Evolutionary conservation across 2,888 invertebrate species (phyloP).

Genomic region (Bugula neritina): DNA sequence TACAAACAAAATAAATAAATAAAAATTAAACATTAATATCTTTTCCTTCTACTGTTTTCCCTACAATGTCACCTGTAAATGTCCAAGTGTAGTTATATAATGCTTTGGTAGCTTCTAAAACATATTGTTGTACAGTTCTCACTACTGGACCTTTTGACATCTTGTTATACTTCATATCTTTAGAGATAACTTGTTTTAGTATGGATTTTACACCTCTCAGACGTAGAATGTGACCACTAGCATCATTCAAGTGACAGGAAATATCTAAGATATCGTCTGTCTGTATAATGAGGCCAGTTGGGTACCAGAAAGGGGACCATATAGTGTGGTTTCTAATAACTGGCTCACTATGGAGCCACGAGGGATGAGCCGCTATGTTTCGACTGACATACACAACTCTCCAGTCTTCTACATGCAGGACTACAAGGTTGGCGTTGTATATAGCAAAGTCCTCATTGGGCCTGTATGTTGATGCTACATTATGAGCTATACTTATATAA

Average conservation of each 20-base stretch:
- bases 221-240: conserved; percentile 19
- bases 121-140: conserved; percentile 25
- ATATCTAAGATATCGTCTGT: conserved; percentile 13
- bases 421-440: conserved; percentile 17
- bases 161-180: not conserved
- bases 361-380: not conserved
- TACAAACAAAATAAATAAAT: no score
- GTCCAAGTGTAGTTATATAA: conserved; percentile 14
- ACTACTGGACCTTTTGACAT: not conserved
- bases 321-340: conserved; percentile 26
- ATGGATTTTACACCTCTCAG: conserved; percentile 16
- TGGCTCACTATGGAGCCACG: conserved; percentile 12
- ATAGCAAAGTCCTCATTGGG: conserved; percentile 20
- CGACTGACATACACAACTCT: conserved; percentile 26
- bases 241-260: conserved; percentile 25
- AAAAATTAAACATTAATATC: no score
- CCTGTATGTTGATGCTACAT: conserved; percentile 16
- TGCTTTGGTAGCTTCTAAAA: conserved; percentile 21
- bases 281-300: conserved; percentile 17
- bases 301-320: conserved; percentile 15
- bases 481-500: conserved; percentile 26
- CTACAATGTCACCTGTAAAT: conserved; percentile 9
- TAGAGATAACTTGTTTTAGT: conserved; percentile 21
- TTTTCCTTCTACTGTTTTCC: conserved; percentile 17
- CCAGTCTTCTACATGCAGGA: conserved; percentile 18